Evolutionary conservation across 2,797 vertebrate species (phyloP).

Genomic region (Pygocentrus nattereri): DNA sequence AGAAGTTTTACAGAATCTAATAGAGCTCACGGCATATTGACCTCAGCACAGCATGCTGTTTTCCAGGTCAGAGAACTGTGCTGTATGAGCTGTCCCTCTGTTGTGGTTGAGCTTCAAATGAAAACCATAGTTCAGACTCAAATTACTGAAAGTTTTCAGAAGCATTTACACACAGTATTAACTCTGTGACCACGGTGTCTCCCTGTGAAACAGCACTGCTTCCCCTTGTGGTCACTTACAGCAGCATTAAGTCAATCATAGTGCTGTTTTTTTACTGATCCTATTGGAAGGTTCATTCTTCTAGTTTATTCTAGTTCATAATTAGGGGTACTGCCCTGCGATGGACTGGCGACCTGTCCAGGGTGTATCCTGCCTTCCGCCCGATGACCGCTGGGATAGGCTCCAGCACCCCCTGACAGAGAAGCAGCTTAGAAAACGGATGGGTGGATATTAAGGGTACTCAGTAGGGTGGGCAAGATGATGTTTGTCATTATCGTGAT

Average conservation of each 20-base stretch:
- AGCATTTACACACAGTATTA: constrained; percentile 27
- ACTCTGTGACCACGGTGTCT: constrained; percentile 4
- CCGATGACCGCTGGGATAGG: too few relatives aligned
- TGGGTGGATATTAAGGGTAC: not conserved
- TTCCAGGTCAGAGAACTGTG: not conserved
- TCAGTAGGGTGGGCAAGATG: not conserved
- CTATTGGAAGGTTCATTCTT: not conserved
- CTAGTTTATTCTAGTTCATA: too few relatives aligned
- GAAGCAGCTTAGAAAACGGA: too few relatives aligned
- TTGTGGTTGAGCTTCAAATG: not conserved
- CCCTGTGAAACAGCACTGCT: constrained; percentile 38
- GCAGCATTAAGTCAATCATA: constrained; percentile 33
- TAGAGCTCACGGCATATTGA: not conserved
- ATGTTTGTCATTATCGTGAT: not conserved
- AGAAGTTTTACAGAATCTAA: not conserved
- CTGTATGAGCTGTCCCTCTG: not conserved
- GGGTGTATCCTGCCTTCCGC: too few relatives aligned
- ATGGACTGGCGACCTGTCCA: too few relatives aligned
- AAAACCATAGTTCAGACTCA: not conserved
- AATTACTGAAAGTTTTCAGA: constrained; percentile 14
- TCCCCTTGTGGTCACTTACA: constrained; percentile 48
- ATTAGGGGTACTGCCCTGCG: too few relatives aligned
- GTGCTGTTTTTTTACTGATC: not conserved
- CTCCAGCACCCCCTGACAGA: too few relatives aligned
- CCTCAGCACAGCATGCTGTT: not conserved